Base-by-base conservation (phyloP, 1,140 invertebrate genomes). In the Leptopilina boulardi region DNA sequence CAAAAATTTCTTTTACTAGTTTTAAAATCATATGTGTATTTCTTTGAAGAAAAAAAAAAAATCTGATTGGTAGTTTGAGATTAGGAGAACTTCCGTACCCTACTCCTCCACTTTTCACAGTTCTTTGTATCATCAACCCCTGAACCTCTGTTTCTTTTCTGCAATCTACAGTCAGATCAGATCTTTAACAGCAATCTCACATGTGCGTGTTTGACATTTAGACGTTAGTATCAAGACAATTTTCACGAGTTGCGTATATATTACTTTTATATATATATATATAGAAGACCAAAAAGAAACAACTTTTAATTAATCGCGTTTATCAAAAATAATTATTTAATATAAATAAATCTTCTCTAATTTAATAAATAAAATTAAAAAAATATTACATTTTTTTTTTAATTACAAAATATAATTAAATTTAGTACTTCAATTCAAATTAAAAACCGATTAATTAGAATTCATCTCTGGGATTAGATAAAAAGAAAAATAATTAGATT, bases 201-300 rank as follows among this genome's bases (percentile, higher is more conserved):
- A 74, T 75, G 75, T 80, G 77, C 77, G 56, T 71, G 56, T 77
- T 84, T 84, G 84, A 84, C 84, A 86, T 80, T 85, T 85, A 78
- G 41, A 71, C 81, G 77, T 84, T 76, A 71, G 71, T 80, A 74
- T 56, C 78, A 72, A 77, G 70, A 74, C 79, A 80, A 80, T 81
- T 83, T 73, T 71, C 77, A 77, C 18, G 66, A 80, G 66, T 47
- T 59, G 42, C 21, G n/a, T n/a, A n/a, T n/a, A 70, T 51, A 41
- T 54, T 54, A 83, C 71, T 34, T 75, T 18, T 18, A 38, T 38
- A 38, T 9, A 38, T 4, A 38, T 75, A 6, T 18, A 38, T 38
- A 38, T 9, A 38, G 34, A 38, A 38, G 34, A n/a, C 3, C 13
- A 18, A 51, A 51, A 51, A 18, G 6, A 18, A 51, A 51, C 2